Evolutionary conservation across 1,140 invertebrate genomes (phyloP), one percentile per base, ranked within the genome.

Genomic region (Lepidostoma basale): DNA sequence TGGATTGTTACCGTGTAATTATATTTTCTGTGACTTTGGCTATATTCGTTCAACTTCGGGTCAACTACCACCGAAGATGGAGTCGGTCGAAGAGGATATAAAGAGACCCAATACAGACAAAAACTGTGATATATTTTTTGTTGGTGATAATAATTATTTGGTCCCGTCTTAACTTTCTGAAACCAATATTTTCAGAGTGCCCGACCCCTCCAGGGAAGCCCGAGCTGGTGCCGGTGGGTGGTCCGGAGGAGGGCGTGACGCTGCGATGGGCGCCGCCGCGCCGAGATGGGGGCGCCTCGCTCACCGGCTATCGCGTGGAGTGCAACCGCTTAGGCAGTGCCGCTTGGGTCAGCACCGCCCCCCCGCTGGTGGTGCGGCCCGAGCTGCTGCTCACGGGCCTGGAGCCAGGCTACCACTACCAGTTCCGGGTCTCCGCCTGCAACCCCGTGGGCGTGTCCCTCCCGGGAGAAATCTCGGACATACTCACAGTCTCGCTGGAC

Each of bases 341-440:
- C 0, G 86, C 92, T 62, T 94, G 92, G 92, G 85, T 92, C 5
- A 85, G 89, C 68, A 89, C 92, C 1, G 88, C 89, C 6, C 88
- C 91, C 6, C 84, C 85, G 20, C 80, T 91, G 2, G 88, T 93
- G 3, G 78, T 82, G 3, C 84, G 86, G 26, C 88, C 89, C 0
- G 90, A 94, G 77, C 81, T 93, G 8, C 87, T 89, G 14, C 82
- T 95, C 14, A 89, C 87, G 65, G 91, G 92, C 23, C 83, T 95
- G 10, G 90, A 93, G 74, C 91, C 92, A 0, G 94, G 94, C 59
- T 92, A 92, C 85, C 85, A 91, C 42, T 97, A 97, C 77, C 90
- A 93, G 76, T 96, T 96, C 82, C 85, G 95, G 36, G 90, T 97
- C 0, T 89, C 89, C 52, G 94, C 96, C 0, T 88, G 96, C 76